Evolutionary conservation across 2,888 invertebrate species (phyloP).

Genomic region (Heliothis peltigera): DNA sequence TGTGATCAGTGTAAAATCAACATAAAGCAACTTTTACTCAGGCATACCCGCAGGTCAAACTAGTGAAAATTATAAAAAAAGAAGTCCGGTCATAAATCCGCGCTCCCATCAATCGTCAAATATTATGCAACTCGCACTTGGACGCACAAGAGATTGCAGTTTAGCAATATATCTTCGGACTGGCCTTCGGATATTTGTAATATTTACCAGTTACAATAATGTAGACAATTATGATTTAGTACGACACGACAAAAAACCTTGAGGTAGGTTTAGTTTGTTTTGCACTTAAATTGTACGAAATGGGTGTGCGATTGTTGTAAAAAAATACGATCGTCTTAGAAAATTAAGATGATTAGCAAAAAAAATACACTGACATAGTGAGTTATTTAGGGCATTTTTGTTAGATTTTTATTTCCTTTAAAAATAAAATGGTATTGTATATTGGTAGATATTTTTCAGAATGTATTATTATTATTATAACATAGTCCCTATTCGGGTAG

Average conservation of each 20-base stretch:
- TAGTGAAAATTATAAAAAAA: slow-evolving; percentile 14
- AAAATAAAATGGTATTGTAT: no score
- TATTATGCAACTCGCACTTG: slow-evolving; percentile 65
- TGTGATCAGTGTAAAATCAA: no score
- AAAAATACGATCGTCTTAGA: neutral
- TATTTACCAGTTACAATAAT: slow-evolving; percentile 61
- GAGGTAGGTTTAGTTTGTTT: slow-evolving; percentile 4
- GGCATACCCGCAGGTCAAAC: neutral
- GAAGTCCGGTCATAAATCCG: slow-evolving; percentile 28
- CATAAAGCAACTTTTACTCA: neutral
- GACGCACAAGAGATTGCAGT: slow-evolving; percentile 73
- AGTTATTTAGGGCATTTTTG: no score
- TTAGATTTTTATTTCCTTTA: no score
- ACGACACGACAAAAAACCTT: slow-evolving; percentile 27
- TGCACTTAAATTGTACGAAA: neutral
- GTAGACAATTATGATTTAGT: slow-evolving; percentile 42
- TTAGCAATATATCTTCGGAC: slow-evolving; percentile 75
- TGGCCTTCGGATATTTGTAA: slow-evolving; percentile 65
- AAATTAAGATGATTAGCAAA: no score
- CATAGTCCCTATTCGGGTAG: no score
- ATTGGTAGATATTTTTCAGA: no score
- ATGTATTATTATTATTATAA: no score
- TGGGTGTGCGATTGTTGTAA: neutral
- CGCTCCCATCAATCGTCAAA: slow-evolving; percentile 36
- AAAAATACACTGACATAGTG: no score